Percentiles rank a stretch among this genome's conserved stretches.
Evolutionary conservation across 2,113 vertebrate genomes (phyloP).

Genomic region (Eupsittula cactorum): DNA sequence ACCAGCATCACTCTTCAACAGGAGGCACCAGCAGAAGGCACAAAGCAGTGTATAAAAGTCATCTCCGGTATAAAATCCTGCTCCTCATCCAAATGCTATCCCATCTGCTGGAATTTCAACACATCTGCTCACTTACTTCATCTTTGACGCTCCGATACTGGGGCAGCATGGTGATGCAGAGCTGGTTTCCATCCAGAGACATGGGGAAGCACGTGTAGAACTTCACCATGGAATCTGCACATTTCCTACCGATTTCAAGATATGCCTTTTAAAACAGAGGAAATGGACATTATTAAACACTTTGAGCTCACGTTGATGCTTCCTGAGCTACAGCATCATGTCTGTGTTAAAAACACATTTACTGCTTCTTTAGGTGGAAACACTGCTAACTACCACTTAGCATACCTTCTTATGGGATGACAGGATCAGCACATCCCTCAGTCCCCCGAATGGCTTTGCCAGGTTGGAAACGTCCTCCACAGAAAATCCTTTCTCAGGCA

Average conservation of each 20-base stretch:
- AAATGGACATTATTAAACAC: not conserved
- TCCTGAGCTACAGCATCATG: not conserved
- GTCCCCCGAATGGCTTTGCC: conserved; percentile 77
- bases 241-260: conserved; percentile 75
- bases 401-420: conserved; percentile 81
- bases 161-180: conserved; percentile 71
- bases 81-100: not conserved
- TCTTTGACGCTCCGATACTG: conserved; percentile 70
- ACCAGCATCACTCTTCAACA: rapidly evolving
- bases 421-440: conserved; percentile 73
- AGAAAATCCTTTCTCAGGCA: conserved; percentile 77
- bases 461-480: conserved; percentile 79
- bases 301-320: rapidly evolving
- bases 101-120: rapidly evolving
- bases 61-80: not conserved
- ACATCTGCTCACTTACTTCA: conserved; percentile 62
- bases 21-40: too few relatives aligned
- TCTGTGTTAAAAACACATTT: not conserved
- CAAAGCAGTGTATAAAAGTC: rapidly evolving
- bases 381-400: rapidly evolving
- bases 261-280: conserved; percentile 60
- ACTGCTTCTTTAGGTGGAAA: not conserved
- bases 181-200: conserved; percentile 76
- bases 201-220: conserved; percentile 80
- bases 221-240: conserved; percentile 83